Conservation (phyloP, 2,888 invertebrate genomes). For the Amaurobius ferox region DNA sequence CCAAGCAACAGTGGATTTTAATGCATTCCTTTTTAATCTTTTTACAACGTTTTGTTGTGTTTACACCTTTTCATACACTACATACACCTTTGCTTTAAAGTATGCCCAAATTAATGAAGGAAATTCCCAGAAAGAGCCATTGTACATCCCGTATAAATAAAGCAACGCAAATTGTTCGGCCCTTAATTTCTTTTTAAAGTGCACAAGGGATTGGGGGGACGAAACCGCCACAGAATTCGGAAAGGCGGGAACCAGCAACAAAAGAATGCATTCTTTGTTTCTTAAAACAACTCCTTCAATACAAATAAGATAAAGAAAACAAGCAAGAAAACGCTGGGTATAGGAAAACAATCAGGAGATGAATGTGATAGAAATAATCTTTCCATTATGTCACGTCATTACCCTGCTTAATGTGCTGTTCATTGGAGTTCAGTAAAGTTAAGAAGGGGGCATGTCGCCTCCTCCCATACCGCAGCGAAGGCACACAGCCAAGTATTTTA, state of each 20-base stretch:
- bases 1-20: neutral
- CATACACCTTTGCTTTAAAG: constrained; percentile 21
- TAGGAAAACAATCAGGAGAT: constrained; percentile 73
- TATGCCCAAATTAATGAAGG: constrained; percentile 56
- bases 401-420: constrained; percentile 70
- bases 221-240: constrained; percentile 31
- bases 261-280: constrained; percentile 63
- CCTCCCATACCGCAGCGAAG: constrained; percentile 50
- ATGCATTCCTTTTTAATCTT: neutral
- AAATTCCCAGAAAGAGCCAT: constrained; percentile 42
- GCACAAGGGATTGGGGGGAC: constrained; percentile 1
- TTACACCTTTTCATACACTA: neutral
- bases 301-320: constrained; percentile 63
- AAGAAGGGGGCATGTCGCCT: constrained; percentile 24
- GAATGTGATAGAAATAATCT: constrained; percentile 72
- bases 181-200: constrained; percentile 68
- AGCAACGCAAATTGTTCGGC: constrained; percentile 27
- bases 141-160: constrained; percentile 33
- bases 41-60: neutral
- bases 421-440: constrained; percentile 61
- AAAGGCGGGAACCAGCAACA: constrained; percentile 39
- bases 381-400: constrained; percentile 71
- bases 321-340: constrained; percentile 58
- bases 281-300: constrained; percentile 60
- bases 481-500: constrained; percentile 66